Percentiles rank a stretch among this genome's conserved stretches.
phyloP scores from a whole-genome alignment of 2,888 invertebrate species.

The Colostygia pectinataria region DNA sequence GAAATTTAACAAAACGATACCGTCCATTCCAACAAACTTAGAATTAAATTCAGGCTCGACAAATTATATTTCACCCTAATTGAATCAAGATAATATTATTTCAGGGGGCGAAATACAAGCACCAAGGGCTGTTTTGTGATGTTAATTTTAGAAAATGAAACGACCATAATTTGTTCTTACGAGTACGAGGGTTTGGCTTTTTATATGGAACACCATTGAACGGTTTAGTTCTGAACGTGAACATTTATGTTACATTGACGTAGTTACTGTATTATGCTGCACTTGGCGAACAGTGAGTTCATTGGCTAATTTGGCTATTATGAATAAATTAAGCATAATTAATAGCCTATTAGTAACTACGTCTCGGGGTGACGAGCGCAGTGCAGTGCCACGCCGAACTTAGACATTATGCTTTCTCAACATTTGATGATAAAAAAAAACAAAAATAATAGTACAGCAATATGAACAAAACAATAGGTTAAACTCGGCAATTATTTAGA shows the following conservation, averaged over 20 bases:
- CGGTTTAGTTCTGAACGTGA: conserved; percentile 12
- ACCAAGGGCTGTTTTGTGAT: conserved; percentile 50
- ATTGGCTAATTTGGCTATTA: too few species aligned
- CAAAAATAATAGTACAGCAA: too few species aligned
- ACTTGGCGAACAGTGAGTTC: too few species aligned
- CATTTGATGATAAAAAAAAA: too few species aligned
- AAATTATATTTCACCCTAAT: conserved; percentile 59
- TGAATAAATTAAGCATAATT: too few species aligned
- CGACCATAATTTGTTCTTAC: conserved; percentile 29
- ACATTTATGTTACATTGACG: not conserved
- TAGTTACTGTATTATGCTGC: too few species aligned
- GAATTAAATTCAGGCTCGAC: conserved; percentile 61
- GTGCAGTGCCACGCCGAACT: too few species aligned
- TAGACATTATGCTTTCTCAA: too few species aligned
- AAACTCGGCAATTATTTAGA: too few species aligned
- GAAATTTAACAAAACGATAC: conserved; percentile 48
- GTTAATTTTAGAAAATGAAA: conserved; percentile 49
- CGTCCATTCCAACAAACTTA: conserved; percentile 52
- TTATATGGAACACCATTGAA: conserved; percentile 15
- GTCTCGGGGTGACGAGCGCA: too few species aligned
- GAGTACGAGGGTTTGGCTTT: conserved; percentile 18
- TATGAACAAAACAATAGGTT: too few species aligned
- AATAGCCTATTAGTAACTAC: too few species aligned
- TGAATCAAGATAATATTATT: conserved; percentile 56
- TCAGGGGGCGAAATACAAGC: conserved; percentile 47